phyloP scores from a whole-genome alignment of 2,797 vertebrate genomes.

The Margarornis squamiger region DNA sequence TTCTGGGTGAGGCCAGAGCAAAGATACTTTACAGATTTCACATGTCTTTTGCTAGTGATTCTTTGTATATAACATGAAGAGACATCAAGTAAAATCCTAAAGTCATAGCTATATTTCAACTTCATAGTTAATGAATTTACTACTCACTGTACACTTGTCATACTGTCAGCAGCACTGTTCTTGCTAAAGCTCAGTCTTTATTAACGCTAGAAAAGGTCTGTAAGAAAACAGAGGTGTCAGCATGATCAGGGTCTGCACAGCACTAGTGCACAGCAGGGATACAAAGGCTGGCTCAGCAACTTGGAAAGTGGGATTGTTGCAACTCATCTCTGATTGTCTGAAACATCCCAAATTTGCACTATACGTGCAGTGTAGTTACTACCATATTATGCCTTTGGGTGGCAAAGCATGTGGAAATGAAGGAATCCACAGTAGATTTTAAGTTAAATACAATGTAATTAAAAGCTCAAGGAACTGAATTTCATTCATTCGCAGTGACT shows the following conservation, averaged over 20 bases:
- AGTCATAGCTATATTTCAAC: not conserved
- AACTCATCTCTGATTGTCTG: not conserved
- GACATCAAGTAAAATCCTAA: not conserved
- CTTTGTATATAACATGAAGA: not conserved
- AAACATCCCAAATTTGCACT: not conserved
- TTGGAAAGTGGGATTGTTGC: not conserved
- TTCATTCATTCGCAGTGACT: not conserved
- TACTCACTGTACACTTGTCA: not conserved
- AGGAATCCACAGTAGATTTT: not conserved
- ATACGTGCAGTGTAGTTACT: fast-evolving
- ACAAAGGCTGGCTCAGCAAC: not conserved
- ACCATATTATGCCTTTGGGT: not conserved
- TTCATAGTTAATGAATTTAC: not conserved
- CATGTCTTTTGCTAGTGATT: not conserved
- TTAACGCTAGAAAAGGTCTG: not conserved
- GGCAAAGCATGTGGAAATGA: not conserved
- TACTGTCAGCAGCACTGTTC: not conserved
- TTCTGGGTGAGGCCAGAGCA: not conserved
- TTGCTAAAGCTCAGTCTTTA: not conserved
- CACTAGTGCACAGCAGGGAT: not conserved
- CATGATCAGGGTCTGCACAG: not conserved
- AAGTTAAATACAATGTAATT: not conserved
- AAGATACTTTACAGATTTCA: not conserved
- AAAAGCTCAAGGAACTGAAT: not conserved
- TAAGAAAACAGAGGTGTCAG: not conserved